Base-by-base conservation (phyloP, 2,797 vertebrate genomes). In the Lepilemur septentrionalis region DNA sequence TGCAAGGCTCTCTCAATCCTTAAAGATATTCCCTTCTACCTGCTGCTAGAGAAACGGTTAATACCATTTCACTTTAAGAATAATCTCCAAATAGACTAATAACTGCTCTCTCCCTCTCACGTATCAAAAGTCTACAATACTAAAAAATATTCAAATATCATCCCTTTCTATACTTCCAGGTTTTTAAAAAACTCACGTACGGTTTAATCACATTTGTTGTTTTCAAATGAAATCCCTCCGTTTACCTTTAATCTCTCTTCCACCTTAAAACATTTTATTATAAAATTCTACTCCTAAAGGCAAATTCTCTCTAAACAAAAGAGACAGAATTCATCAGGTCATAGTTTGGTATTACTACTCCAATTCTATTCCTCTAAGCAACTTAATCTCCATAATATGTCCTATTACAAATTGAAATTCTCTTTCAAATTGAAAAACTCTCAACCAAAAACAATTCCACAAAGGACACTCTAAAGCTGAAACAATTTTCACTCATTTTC, bases 141-240 rank as follows among this genome's bases (percentile, higher is more conserved):
- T 83, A 75, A 20, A 81, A 93, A 80, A 95, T 30, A 89, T n/a
- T 92, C 81, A 80, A 89, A 7, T 87, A 75, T 70, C 63, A 84
- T 25, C 11, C 35, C 50, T 76, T 59, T 83, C 23, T 65, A 30
- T 41, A 85, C 23, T 57, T 92, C 35, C 59, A 78, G 30, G 12
- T 17, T 70, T 52, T n/a, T 90, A 20, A 75, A 86, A 94, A 48
- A 48, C 13, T 94, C 11, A 94, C 20, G 8, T 30, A 57, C 13
- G 9, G 41, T 67, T 89, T 82, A 89, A 83, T 63, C 67, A 93
- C 43, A 32, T 78, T 75, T 73, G 8, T 57, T 94, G 85, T 86
- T 94, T 94, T 86, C 38, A 89, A 75, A 81, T 85, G 14, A 85
- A 94, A 67, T 35, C 84, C 43, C n/a, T 86, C 22, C 17, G 20